phyloP scores from a whole-genome alignment of 2,113 vertebrate genomes.

The Indicator maculatus region DNA sequence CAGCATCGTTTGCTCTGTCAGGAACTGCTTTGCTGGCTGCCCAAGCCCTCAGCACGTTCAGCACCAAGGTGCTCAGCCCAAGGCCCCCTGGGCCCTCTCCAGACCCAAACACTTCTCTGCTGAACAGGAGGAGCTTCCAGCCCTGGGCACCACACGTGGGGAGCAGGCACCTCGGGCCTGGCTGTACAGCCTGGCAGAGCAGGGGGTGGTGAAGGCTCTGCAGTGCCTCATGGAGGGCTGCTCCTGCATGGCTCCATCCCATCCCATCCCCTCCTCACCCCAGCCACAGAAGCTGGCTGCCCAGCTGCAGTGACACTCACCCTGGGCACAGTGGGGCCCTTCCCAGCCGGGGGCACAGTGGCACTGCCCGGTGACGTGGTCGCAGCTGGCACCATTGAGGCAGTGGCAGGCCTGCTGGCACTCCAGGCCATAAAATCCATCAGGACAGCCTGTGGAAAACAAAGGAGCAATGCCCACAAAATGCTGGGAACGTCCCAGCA shows the following conservation, averaged over 20 bases:
- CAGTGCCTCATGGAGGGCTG: too few relatives aligned
- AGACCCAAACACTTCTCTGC: neutral
- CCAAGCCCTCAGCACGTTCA: neutral
- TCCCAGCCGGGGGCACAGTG: constrained; percentile 83
- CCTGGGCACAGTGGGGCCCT: constrained; percentile 79
- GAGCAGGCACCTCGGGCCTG: accelerated
- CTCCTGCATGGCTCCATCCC: neutral
- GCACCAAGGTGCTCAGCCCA: neutral
- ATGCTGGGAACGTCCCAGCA: neutral
- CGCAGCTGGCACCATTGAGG: constrained; percentile 80
- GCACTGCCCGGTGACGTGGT: constrained; percentile 80
- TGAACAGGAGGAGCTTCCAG: neutral
- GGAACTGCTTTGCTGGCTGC: neutral
- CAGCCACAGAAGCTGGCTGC: neutral
- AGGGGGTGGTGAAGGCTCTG: accelerated
- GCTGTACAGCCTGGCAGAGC: accelerated
- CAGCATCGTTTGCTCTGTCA: accelerated
- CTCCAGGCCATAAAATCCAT: constrained; percentile 89
- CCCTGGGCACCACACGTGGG: neutral
- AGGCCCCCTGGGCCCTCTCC: neutral
- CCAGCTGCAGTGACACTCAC: constrained; percentile 70
- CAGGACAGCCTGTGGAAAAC: constrained; percentile 84
- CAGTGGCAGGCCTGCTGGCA: constrained; percentile 86
- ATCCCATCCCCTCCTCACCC: too few relatives aligned
- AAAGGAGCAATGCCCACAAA: neutral